Evolutionary conservation across 2,797 vertebrate genomes (phyloP), one percentile per base, ranked within the genome.

Genomic region (Graptemys geographica): DNA sequence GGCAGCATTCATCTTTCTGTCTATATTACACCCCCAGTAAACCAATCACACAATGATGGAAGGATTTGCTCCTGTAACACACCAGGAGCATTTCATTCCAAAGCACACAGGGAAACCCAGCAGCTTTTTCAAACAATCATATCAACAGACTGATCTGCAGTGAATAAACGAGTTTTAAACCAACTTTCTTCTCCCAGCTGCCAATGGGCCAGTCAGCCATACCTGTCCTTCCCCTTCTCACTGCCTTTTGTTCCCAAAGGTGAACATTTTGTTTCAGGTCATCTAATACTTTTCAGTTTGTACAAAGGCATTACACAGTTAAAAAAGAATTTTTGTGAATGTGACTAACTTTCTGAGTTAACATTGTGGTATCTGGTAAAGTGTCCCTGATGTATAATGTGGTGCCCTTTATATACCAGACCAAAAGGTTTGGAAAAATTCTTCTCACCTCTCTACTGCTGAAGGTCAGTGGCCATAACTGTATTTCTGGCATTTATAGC

Each of bases 401-500:
- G 93, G 76, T 79, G 33, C n/a, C 89, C 80, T 96, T 96, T 94
- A 82, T 5, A 5, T n/a, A 92, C 53, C 92, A 79, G 52, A 47
- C 57, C 65, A 79, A 95, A 93, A 96, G 79, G 72, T 84, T 90
- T 53, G 5, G 87, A 92, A 56, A 95, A 90, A 89, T 41, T 86
- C 91, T 96, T 80, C 92, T 95, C 91, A 92, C 79, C 72, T 88
- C 91, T 97, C 88, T 27, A 85, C 72, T 92, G 80, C 11, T 93
- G 86, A 96, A 96, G 97, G 91, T 95, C 92, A 97, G 74, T 79
- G 83, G 96, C 5, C 91, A 91, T 86, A 95, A 33, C 59, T 81
- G 13, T 79, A 95, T 81, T 91, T 93, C 83, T 92, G 90, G 92
- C 95, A 98, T 97, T 97, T 95, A 94, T 3, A 91, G 18, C 53